Conservation (phyloP, 2,797 vertebrate species). For the Sebastolobus altivelis region DNA sequence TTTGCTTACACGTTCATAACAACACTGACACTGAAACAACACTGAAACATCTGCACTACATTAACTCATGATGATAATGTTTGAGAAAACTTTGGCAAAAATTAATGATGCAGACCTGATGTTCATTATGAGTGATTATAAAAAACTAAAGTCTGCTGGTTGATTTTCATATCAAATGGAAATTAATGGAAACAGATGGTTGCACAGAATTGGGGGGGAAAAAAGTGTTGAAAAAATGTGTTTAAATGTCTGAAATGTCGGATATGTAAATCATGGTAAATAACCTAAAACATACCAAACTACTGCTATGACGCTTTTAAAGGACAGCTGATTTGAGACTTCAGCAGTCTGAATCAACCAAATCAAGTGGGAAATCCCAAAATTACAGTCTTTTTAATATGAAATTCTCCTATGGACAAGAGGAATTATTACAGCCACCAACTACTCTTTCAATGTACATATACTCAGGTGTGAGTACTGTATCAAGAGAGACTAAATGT, state of each 20-base stretch:
- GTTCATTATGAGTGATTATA: not conserved
- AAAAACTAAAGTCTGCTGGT: not conserved
- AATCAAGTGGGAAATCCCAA: not conserved
- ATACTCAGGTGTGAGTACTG: not conserved
- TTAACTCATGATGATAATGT: not conserved
- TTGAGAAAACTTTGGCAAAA: too few relatives aligned
- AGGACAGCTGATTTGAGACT: not conserved
- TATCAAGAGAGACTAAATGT: not conserved
- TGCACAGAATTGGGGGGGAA: not conserved
- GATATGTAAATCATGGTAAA: not conserved
- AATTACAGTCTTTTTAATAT: not conserved
- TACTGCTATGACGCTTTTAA: not conserved
- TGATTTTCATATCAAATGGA: not conserved
- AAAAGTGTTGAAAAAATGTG: not conserved
- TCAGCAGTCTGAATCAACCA: not conserved
- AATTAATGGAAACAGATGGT: not conserved
- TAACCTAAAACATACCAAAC: not conserved
- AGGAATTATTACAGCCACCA: not conserved
- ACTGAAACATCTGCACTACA: not conserved
- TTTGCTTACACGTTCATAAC: not conserved
- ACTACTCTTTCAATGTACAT: not conserved
- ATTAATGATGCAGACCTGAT: not conserved
- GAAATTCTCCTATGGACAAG: not conserved
- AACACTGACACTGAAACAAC: not conserved
- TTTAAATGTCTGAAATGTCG: not conserved